Evolutionary conservation across 1,140 invertebrate species (phyloP), one percentile per base, ranked within the genome.

Genomic region (Diploscapter pachys): DNA sequence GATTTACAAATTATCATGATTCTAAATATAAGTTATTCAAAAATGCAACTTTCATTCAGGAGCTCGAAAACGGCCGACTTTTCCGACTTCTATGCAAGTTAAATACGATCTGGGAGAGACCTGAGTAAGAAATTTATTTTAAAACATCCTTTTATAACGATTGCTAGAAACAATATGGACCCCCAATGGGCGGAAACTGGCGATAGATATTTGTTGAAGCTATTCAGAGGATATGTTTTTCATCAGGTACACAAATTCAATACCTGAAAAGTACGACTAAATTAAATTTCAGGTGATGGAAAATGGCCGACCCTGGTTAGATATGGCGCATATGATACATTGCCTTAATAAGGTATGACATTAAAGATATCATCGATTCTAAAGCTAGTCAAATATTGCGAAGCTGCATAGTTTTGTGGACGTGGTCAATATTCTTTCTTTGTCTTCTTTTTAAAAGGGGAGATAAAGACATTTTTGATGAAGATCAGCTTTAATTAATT

Each of bases 211-310:
- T 93, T 98, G 91, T 89, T 98, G 86, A 98, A 98, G 89, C 88
- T 99, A 82, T 98, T 98, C 89, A 89, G 96, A 78, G 96, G 98
- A 88, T 96, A 96, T 86, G 87, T 98, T 73, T 98, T 98, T 88
- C 96, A 99, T 89, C 88, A 90, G 50, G 71, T 72, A 71, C 9
- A 48, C 9, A 48, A 59, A 11, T 59, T 31, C 1, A 31, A 31
- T 31, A 31, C 31, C 56, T 67, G 5, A 9, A 64, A 71, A 11
- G 8, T 71, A n/a, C 6, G 6, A 6, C 2, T 31, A 31, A 1
- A 31, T 31, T 31, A 31, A 31, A 31, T 50, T 71, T n/a, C 62
- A 72, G 82, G 92, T 96, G 57, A 92, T 92, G 55, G 91, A 92
- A 78, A 93, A 95, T 86, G 95, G 95, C 52, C 89, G 91, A 72